Evolutionary conservation across 2,888 invertebrate genomes (phyloP).

Genomic region (Zele albiditarsus): DNA sequence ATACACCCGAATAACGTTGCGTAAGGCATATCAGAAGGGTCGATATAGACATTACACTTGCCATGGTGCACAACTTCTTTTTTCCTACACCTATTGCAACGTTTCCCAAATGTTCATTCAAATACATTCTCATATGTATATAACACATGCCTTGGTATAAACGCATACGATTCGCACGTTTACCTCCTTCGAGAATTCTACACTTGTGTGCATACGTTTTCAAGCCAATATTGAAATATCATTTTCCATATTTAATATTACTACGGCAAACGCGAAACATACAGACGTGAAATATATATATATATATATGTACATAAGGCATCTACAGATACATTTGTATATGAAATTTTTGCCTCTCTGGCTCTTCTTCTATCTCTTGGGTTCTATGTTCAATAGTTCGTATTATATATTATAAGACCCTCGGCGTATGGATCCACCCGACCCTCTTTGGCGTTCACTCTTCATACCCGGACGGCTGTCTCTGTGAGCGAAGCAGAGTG

Average conservation of each 20-base stretch:
- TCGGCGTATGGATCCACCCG: background rate
- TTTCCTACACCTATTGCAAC: background rate
- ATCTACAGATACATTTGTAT: background rate
- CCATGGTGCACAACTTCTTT: background rate
- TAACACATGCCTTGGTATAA: slow-evolving; percentile 17
- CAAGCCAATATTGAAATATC: slow-evolving; percentile 64
- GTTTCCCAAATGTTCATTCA: background rate
- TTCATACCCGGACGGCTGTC: slow-evolving; percentile 12
- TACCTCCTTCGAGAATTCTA: background rate
- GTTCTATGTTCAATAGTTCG: slow-evolving; percentile 3
- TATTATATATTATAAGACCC: slow-evolving; percentile 23
- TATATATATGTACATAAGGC: slow-evolving; percentile 9
- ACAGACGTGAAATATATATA: slow-evolving; percentile 36
- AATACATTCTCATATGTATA: no score
- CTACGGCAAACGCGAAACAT: slow-evolving; percentile 52
- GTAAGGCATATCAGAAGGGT: background rate
- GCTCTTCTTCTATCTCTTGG: background rate
- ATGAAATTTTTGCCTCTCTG: background rate
- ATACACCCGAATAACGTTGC: background rate
- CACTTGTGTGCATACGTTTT: slow-evolving; percentile 52
- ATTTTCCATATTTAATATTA: slow-evolving; percentile 63
- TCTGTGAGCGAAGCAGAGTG: background rate
- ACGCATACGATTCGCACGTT: slow-evolving; percentile 32
- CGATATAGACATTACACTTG: background rate
- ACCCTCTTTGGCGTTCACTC: background rate